These are phyloP conservation scores for Ardeotis arabs DNA, from an alignment of 2,113 vertebrate species.

Conservation along the genomic window DNA sequence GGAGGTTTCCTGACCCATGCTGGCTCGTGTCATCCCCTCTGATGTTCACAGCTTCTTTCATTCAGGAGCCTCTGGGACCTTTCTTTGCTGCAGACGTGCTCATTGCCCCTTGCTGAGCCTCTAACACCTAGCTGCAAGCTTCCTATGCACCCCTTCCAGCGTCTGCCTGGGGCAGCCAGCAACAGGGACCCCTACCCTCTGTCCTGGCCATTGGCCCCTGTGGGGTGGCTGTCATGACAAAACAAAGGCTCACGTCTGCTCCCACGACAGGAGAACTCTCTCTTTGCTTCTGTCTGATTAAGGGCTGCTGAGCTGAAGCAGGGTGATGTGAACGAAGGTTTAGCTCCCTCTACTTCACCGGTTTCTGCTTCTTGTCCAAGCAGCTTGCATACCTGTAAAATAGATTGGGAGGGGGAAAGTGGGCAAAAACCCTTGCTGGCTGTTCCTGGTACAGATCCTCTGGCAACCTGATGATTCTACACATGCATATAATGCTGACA, in stretches of 20 bases:
- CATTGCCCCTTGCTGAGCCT: accelerated
- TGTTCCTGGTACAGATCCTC: background rate
- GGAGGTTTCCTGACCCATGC: background rate
- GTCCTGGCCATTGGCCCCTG: too few species aligned
- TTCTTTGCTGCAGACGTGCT: background rate
- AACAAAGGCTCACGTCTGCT: background rate
- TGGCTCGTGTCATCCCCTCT: background rate
- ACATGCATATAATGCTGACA: background rate
- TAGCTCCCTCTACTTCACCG: background rate
- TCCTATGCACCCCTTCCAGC: background rate
- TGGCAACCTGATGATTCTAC: background rate
- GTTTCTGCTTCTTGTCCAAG: background rate
- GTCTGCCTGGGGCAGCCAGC: background rate
- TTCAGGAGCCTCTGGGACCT: background rate
- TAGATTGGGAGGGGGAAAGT: background rate
- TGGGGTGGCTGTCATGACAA: background rate
- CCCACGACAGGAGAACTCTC: background rate
- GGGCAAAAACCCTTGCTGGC: background rate
- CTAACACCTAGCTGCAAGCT: background rate
- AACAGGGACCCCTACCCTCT: background rate
- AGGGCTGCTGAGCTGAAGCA: background rate
- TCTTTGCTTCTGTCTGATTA: background rate
- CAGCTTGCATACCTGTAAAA: background rate
- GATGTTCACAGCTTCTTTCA: background rate
- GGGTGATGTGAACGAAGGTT: background rate